A percentile compares a stretch with the other conserved stretches of the same genome.
These are phyloP conservation scores for Helicorthomorpha holstii DNA, from an alignment of 1,140 invertebrate species.

Conservation along the genomic window DNA sequence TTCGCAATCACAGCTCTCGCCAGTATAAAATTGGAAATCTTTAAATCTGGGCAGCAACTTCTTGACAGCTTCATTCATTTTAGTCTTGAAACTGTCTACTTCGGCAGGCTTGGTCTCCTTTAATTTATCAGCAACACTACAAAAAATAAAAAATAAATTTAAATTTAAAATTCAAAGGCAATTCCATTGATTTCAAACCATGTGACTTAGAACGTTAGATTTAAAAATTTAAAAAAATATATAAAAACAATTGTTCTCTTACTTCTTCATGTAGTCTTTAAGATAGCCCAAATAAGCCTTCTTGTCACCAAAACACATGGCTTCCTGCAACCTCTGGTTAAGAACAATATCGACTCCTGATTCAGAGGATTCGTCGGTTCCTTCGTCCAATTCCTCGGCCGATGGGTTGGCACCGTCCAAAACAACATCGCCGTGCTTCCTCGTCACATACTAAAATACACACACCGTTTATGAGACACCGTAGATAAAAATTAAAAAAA, in stretches of 20 bases:
- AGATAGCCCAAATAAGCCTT: conserved; percentile 71
- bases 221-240: conserved; percentile 1
- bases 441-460: conserved; percentile 44
- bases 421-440: conserved; percentile 57
- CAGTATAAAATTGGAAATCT: conserved; percentile 85
- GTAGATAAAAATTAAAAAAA: too few relatives aligned
- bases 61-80: conserved; percentile 91
- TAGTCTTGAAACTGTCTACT: conserved; percentile 73
- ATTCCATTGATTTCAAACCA: conserved; percentile 10
- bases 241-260: conserved; percentile 19
- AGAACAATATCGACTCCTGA: conserved; percentile 82
- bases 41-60: conserved; percentile 80
- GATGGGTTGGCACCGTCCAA: conserved; percentile 82
- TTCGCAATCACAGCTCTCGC: conserved; percentile 85
- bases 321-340: conserved; percentile 76
- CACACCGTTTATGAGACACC: too few relatives aligned
- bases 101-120: conserved; percentile 61
- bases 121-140: conserved; percentile 58
- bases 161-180: too few relatives aligned
- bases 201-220: conserved; percentile 5
- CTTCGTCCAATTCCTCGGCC: conserved; percentile 75
- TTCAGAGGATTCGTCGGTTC: conserved; percentile 50
- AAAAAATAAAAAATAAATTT: conserved; percentile 19
- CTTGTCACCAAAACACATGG: conserved; percentile 39
- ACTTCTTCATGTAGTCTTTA: conserved; percentile 94